These are phyloP conservation scores for Nyctereutes procyonoides DNA, from an alignment of 2,113 vertebrate species.

Conservation along the genomic window DNA sequence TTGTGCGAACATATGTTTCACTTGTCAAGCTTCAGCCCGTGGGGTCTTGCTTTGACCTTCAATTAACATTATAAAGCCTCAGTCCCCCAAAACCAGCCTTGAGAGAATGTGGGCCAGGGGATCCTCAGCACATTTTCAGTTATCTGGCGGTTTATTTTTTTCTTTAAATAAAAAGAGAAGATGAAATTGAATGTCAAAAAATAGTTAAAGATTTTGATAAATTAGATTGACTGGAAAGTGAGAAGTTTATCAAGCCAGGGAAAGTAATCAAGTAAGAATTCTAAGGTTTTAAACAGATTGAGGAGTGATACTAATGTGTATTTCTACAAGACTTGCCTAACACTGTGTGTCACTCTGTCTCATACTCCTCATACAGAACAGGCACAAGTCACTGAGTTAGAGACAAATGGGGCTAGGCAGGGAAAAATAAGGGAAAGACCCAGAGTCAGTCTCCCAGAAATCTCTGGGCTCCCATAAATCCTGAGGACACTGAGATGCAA, in stretches of 20 bases:
- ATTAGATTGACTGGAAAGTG: neutral
- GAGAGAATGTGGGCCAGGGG: neutral
- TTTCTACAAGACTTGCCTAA: neutral
- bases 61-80: neutral
- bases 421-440: too few species aligned
- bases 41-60: conserved; percentile 61
- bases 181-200: neutral
- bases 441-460: too few species aligned
- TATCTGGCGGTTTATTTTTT: neutral
- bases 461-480: too few species aligned
- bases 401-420: too few species aligned
- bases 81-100: neutral
- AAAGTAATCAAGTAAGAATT: neutral
- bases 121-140: neutral
- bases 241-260: neutral
- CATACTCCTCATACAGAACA: neutral
- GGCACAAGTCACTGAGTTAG: too few species aligned
- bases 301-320: neutral
- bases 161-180: neutral
- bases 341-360: neutral
- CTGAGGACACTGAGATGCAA: too few species aligned
- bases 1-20: conserved; percentile 68
- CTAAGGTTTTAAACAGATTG: neutral
- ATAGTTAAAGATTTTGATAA: neutral
- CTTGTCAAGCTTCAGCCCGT: neutral